Percentiles rank a stretch among this genome's conserved stretches.
phyloP scores from a whole-genome alignment of 1,140 invertebrate genomes.

The Chelonus insularis region DNA sequence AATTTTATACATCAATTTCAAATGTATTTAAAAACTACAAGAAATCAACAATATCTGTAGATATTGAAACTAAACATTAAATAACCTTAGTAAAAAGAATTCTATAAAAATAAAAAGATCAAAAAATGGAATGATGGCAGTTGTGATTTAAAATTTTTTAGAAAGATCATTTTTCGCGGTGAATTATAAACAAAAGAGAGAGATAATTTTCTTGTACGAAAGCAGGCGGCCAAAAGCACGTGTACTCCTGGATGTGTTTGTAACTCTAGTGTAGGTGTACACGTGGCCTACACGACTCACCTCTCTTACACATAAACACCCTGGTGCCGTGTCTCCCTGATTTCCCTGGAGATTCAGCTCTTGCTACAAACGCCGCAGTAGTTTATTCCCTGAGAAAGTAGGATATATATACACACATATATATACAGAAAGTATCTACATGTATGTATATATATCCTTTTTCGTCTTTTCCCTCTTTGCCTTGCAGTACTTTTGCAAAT shows the following conservation, averaged over 20 bases:
- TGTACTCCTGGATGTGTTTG: too few relatives aligned
- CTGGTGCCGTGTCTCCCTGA: slow-evolving; percentile 49
- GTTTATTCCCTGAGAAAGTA: slow-evolving; percentile 40
- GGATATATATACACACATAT: slow-evolving; percentile 10
- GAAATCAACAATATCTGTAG: too few relatives aligned
- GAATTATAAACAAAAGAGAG: neutral
- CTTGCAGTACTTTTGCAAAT: neutral
- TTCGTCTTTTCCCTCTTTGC: neutral
- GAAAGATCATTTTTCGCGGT: neutral
- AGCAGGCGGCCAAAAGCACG: neutral
- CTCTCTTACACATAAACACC: slow-evolving; percentile 16
- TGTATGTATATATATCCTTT: slow-evolving; percentile 4
- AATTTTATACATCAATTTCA: too few relatives aligned
- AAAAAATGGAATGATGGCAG: too few relatives aligned
- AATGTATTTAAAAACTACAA: too few relatives aligned
- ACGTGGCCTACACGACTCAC: slow-evolving; percentile 18
- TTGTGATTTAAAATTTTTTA: too few relatives aligned
- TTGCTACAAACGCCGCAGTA: slow-evolving; percentile 26
- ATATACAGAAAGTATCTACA: too few relatives aligned
- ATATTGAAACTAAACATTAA: too few relatives aligned
- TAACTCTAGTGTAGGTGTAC: too few relatives aligned
- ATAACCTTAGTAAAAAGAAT: too few relatives aligned
- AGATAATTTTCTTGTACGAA: neutral
- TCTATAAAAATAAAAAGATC: too few relatives aligned
- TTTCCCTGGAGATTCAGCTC: slow-evolving; percentile 50